Evolutionary conservation across 2,888 invertebrate genomes (phyloP).

Genomic region (Philopedon plagiatum): DNA sequence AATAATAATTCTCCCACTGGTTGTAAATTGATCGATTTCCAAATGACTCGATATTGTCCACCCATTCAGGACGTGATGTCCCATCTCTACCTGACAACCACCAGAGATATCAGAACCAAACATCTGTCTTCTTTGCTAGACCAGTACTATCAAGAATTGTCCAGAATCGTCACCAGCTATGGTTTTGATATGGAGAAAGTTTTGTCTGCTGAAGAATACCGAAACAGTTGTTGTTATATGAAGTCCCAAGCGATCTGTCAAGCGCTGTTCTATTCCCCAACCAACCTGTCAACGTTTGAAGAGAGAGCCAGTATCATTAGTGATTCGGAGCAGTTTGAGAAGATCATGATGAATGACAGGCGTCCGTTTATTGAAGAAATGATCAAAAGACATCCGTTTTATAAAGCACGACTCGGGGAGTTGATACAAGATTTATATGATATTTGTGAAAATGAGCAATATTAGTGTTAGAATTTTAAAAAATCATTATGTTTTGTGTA

Average conservation of each 20-base stretch:
- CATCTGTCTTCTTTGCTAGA: not conserved
- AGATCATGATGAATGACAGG: slow-evolving; percentile 58
- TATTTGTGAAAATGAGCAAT: slow-evolving; percentile 17
- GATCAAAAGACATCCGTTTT: slow-evolving; percentile 14
- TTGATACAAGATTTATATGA: slow-evolving; percentile 18
- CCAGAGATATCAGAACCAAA: slow-evolving; percentile 55
- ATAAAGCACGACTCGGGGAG: slow-evolving; percentile 3
- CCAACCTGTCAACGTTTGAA: slow-evolving; percentile 53
- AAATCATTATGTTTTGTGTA: no score
- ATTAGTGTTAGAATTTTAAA: not conserved
- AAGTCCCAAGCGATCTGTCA: slow-evolving; percentile 61
- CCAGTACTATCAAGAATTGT: not conserved
- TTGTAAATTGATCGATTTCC: slow-evolving; percentile 66
- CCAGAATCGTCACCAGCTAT: slow-evolving; percentile 17
- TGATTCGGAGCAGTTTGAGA: slow-evolving; percentile 54
- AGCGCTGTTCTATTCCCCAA: slow-evolving; percentile 60
- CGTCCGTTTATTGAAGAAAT: slow-evolving; percentile 8
- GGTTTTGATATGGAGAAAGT: slow-evolving; percentile 55
- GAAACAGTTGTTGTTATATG: slow-evolving; percentile 61
- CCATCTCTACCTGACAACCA: slow-evolving; percentile 60
- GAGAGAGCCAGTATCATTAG: slow-evolving; percentile 55
- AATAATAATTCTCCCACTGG: slow-evolving; percentile 53
- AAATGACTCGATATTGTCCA: slow-evolving; percentile 72
- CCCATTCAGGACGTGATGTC: slow-evolving; percentile 76
- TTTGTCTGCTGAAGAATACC: slow-evolving; percentile 58